These are phyloP conservation scores for Pediacus dermestoides DNA, from an alignment of 2,888 invertebrate species.

Conservation along the genomic window DNA sequence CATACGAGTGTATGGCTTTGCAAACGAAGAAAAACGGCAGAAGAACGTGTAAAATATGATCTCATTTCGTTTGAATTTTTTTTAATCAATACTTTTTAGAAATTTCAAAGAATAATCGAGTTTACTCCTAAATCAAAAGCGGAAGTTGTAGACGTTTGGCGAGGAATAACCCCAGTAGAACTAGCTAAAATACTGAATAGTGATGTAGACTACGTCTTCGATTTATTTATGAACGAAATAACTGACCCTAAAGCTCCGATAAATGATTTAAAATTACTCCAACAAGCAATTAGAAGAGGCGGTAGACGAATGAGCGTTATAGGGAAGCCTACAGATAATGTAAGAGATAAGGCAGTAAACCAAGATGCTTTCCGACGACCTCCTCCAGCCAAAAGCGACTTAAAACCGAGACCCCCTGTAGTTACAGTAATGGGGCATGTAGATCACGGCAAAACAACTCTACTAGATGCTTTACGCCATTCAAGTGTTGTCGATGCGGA, in stretches of 20 bases:
- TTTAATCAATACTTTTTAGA: constrained; percentile 42
- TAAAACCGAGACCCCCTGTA: constrained; percentile 81
- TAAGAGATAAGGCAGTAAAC: constrained; percentile 29
- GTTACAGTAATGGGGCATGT: constrained; percentile 99
- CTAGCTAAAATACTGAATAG: constrained; percentile 63
- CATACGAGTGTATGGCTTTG: constrained; percentile 47
- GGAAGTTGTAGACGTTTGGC: constrained; percentile 67
- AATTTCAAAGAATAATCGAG: constrained; percentile 56
- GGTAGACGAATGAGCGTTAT: constrained; percentile 46
- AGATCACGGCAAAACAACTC: constrained; percentile 96
- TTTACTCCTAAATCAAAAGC: constrained; percentile 58
- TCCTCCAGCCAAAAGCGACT: constrained; percentile 60
- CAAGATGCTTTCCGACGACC: constrained; percentile 58
- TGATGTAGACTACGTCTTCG: constrained; percentile 56
- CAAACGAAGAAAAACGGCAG: constrained; percentile 61
- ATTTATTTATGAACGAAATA: constrained; percentile 42
- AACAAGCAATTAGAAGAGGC: constrained; percentile 42
- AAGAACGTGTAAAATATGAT: constrained; percentile 56
- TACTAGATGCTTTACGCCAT: constrained; percentile 83
- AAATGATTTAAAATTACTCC: constrained; percentile 41
- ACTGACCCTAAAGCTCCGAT: constrained; percentile 35
- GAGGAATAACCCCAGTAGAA: constrained; percentile 75
- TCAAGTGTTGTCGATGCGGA: constrained; percentile 85
- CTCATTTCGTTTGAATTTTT: background rate
- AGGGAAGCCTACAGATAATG: constrained; percentile 34